Evolutionary conservation across 2,888 invertebrate species (phyloP), one percentile per base, ranked within the genome.

Genomic region (Zeuzera pyrina): DNA sequence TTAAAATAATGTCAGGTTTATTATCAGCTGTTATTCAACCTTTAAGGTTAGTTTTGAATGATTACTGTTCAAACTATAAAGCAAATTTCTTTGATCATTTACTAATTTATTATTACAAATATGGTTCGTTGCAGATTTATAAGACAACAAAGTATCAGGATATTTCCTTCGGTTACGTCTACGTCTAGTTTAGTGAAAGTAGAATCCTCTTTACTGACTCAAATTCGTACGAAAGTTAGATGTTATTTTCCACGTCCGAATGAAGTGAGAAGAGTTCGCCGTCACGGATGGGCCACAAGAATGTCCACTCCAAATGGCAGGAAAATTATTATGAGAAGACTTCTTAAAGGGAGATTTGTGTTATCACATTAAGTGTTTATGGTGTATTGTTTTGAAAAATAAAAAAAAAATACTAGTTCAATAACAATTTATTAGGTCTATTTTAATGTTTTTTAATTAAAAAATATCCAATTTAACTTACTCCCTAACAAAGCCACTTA

Each of bases 221-320:
- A 69, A 3, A 55, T 81, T 21, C 63, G 83, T 48, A 81, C 67
- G 1, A 83, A 85, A 47, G 84, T 91, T 0, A 84, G 91, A 27
- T 85, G 86, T 49, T 86, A 92, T 51, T 94, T 93, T 50, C 92
- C 92, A 0, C 84, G 90, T 26, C 90, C 94, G 0, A 89, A 86
- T 31, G 93, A 94, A 76, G 85, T 86, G 0, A 88, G 85, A 50
- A 85, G 93, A 47, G 85, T 93, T 1, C 87, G 87, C 23, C 84
- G 85, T 5, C 91, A 91, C 43, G 93, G 93, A 1, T 93, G 88
- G 87, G 68, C 84, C 3, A 66, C 84, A 0, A 85, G 92, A 38
- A 89, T 93, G 83, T 85, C 89, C 0, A 92, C 92, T 1, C 77
- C 79, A 0, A 77, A 57, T 26, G 93, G 93, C 2, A 85, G 91